Percentiles rank a stretch among this genome's conserved stretches.
Conservation (phyloP, 2,888 invertebrate species). For the Conistra vaccinii region DNA sequence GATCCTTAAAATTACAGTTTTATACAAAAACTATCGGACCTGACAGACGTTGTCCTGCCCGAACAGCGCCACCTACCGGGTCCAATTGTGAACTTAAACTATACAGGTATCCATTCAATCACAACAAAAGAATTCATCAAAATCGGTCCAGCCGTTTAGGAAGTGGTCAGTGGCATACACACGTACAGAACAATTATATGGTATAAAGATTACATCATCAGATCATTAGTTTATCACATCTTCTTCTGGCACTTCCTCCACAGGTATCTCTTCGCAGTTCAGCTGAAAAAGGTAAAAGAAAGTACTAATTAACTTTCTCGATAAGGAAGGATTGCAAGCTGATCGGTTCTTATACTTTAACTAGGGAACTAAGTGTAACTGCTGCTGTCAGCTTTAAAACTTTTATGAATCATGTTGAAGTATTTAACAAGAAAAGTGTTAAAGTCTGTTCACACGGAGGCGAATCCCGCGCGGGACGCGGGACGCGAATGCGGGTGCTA, state of each 20-base stretch:
- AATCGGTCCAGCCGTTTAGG: background rate
- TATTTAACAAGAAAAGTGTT: background rate
- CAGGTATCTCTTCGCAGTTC: conserved; percentile 77
- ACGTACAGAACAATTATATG: background rate
- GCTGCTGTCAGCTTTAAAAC: conserved; percentile 4
- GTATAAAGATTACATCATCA: conserved; percentile 44
- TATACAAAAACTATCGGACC: background rate
- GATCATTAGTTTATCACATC: conserved; percentile 73
- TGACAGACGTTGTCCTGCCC: no score
- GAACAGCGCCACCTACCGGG: background rate
- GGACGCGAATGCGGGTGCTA: no score
- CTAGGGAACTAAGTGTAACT: conserved; percentile 4
- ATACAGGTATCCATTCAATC: no score
- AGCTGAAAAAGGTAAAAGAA: conserved; percentile 75
- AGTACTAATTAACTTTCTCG: conserved; percentile 17
- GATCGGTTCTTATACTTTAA: conserved; percentile 17
- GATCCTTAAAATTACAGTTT: conserved; percentile 7
- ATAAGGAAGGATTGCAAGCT: background rate
- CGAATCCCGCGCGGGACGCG: background rate
- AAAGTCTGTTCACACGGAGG: background rate
- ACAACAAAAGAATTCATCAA: no score
- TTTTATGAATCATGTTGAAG: conserved; percentile 10
- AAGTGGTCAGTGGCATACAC: background rate
- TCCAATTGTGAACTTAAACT: no score
- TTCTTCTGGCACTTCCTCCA: conserved; percentile 78